Evolutionary conservation across 2,888 invertebrate genomes (phyloP).

Genomic region (Perizoma affinitatum): DNA sequence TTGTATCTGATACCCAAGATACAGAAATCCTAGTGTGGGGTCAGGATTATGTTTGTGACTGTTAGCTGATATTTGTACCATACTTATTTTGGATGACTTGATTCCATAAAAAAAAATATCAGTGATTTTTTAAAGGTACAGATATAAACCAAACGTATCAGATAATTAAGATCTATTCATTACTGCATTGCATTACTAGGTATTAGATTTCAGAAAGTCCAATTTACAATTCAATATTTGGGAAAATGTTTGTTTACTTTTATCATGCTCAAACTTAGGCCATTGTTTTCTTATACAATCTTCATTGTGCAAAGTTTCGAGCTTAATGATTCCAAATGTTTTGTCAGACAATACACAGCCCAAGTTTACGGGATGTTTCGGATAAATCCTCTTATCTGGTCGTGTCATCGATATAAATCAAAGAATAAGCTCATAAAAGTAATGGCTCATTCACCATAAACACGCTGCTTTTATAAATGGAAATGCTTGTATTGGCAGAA

Average conservation of each 20-base stretch:
- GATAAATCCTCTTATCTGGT: conserved; percentile 63
- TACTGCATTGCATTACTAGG: too few relatives aligned
- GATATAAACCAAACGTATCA: too few relatives aligned
- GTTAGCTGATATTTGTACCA: too few relatives aligned
- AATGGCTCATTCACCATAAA: conserved; percentile 2
- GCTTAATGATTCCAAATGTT: conserved; percentile 43
- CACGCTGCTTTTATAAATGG: too few relatives aligned
- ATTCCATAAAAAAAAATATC: too few relatives aligned
- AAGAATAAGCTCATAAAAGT: conserved; percentile 11
- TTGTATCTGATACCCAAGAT: too few relatives aligned
- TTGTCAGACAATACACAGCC: conserved; percentile 50
- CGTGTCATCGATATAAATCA: conserved; percentile 62
- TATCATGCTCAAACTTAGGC: conserved; percentile 14
- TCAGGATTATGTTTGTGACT: too few relatives aligned
- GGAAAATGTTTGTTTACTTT: conserved; percentile 10
- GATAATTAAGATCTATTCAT: too few relatives aligned
- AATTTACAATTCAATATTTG: conserved; percentile 3
- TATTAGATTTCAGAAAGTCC: not conserved
- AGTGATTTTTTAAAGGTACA: too few relatives aligned
- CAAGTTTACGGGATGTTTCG: conserved; percentile 42
- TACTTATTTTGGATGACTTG: too few relatives aligned
- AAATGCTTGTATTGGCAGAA: too few relatives aligned
- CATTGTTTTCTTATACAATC: conserved; percentile 27
- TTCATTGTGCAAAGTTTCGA: conserved; percentile 25
- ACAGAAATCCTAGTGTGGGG: too few relatives aligned